Evolutionary conservation across 37 sponge, comb jelly and placozoan genomes (phyloP), one percentile per base, ranked within the genome.

Genomic region (Amphimedon queenslandica): DNA sequence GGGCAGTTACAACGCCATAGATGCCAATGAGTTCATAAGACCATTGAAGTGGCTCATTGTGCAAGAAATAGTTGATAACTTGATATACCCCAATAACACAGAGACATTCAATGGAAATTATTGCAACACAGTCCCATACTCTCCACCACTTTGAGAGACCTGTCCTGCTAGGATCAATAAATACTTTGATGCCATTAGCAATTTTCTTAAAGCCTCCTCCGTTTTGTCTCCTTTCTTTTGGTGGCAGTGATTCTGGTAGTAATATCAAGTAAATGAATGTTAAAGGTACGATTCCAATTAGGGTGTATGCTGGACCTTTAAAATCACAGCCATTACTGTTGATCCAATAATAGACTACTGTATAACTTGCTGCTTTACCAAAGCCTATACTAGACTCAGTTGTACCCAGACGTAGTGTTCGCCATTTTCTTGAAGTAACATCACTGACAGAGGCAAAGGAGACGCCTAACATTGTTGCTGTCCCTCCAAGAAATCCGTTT

Each of bases 31-130:
- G n/a, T 1, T 13, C 70, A 37, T 78, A 51, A 28, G 25, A 47
- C 88, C 83, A 82, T 1, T 77, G 41, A 2, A 84, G 66, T 1
- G 84, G 68, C 28, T 75, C 10, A 0, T 66, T 75, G 29, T 86
- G 41, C 56, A 73, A 82, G 55, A 74, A 82, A 16, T 79, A 60
- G 18, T 37, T 64, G 0, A 3, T 35, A 18, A 82, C 67, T 31
- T 37, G 2, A 23, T 23, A 10, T n/a, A 37, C 2, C 2, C 79
- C 88, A 6, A 60, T 36, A 1, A 64, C 20, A 56, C 67, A 78
- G 4, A 78, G 3, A 4, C 58, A 61, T 29, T 66, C 28, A 5
- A 82, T 2, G 0, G 31, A 2, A 2, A 73, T 1, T 3, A 55
- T 25, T 11, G 68, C 29, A 13, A 78, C 25, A 38, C 65, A 69